Evolutionary conservation across 37 sponge, comb jelly and placozoan genomes (phyloP).

Genomic region (Tethya wilhelma): DNA sequence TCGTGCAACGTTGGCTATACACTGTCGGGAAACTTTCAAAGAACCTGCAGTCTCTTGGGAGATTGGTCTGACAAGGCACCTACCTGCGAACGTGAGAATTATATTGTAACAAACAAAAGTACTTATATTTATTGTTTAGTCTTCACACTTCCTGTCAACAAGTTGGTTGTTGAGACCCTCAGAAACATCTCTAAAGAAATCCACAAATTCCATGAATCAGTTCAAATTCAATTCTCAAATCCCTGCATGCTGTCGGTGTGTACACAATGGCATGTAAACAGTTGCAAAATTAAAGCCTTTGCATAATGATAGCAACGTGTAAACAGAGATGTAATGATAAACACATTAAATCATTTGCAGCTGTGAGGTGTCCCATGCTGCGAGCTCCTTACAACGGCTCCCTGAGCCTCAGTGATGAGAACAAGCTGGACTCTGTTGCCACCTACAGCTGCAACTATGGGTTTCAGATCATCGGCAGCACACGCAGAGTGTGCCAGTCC

Average conservation of each 20-base stretch:
- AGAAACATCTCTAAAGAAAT: background rate
- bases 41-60: background rate
- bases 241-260: background rate
- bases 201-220: background rate
- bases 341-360: background rate
- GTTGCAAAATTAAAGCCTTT: too few relatives aligned
- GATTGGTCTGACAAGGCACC: conserved; percentile 31
- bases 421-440: conserved; percentile 17
- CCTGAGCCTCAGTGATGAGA: background rate
- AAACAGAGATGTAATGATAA: background rate
- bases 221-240: background rate
- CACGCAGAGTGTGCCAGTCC: conserved; percentile 22
- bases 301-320: background rate
- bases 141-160: background rate
- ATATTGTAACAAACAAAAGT: background rate
- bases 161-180: background rate
- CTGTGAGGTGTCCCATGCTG: conserved; percentile 13
- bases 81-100: conserved; percentile 44
- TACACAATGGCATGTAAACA: too few relatives aligned
- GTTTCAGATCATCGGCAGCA: conserved; percentile 34
- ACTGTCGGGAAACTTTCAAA: conserved; percentile 14
- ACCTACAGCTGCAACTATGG: conserved; percentile 50
- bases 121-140: background rate
- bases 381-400: conserved; percentile 6
- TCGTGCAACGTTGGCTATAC: conserved; percentile 49